Evolutionary conservation across 1,140 invertebrate genomes (phyloP).

Genomic region (Panulirus ornatus): DNA sequence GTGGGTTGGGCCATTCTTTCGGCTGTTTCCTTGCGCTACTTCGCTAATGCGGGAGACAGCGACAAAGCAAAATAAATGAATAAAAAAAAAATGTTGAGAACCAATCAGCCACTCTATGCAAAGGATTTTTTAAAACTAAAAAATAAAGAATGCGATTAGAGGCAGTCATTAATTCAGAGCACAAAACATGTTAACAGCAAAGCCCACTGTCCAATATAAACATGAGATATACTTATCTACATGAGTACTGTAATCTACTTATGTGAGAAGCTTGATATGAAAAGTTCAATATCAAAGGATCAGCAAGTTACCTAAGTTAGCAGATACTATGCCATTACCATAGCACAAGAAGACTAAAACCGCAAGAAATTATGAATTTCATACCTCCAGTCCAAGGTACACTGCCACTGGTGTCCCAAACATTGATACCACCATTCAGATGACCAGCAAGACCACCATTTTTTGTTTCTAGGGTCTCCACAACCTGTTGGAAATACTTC

Average conservation of each 20-base stretch:
- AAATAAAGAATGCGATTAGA: background rate
- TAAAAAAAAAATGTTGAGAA: too few relatives aligned
- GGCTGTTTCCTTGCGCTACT: too few relatives aligned
- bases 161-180: too few relatives aligned
- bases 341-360: background rate
- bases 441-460: slow-evolving; percentile 8
- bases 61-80: too few relatives aligned
- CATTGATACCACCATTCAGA: slow-evolving; percentile 18
- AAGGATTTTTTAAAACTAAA: background rate
- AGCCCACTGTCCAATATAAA: too few relatives aligned
- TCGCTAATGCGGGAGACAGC: too few relatives aligned
- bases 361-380: background rate
- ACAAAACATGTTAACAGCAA: too few relatives aligned
- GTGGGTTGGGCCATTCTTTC: too few relatives aligned
- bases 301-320: background rate
- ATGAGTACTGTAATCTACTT: too few relatives aligned
- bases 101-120: background rate
- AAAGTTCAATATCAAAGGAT: background rate
- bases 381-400: slow-evolving; percentile 48
- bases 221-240: too few relatives aligned
- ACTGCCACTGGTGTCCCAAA: slow-evolving; percentile 52
- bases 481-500: slow-evolving; percentile 16
- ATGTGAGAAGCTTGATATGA: too few relatives aligned
- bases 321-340: background rate
- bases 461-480: slow-evolving; percentile 41